Evolutionary conservation across 2,113 vertebrate genomes (phyloP).

Genomic region (Bostrychus sinensis): DNA sequence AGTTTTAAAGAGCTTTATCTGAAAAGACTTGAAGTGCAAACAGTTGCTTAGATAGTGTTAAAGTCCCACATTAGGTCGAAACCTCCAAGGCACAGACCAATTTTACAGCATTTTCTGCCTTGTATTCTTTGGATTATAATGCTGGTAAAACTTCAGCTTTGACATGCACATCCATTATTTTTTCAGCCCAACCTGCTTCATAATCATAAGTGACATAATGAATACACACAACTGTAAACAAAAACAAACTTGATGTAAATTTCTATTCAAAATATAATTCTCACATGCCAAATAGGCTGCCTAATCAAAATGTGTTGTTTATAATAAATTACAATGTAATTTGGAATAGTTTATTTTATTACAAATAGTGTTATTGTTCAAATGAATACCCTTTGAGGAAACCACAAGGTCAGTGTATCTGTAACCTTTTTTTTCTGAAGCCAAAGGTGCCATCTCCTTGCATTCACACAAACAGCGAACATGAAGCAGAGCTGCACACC

Average conservation of each 20-base stretch:
- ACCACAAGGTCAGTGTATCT: constrained; percentile 6
- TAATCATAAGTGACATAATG: too few relatives aligned
- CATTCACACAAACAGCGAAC: constrained; percentile 27
- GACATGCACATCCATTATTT: too few relatives aligned
- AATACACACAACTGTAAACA: too few relatives aligned
- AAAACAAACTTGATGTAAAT: too few relatives aligned
- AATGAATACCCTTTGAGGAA: background rate
- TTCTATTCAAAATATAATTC: too few relatives aligned
- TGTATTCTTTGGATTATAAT: background rate
- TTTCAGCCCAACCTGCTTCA: too few relatives aligned
- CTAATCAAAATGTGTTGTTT: too few relatives aligned
- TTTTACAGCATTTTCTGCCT: background rate
- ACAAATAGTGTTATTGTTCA: background rate
- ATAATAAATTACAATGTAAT: too few relatives aligned
- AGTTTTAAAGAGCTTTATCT: constrained; percentile 46
- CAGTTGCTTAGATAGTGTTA: constrained; percentile 45
- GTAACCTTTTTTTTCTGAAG: constrained; percentile 23
- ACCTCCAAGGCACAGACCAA: background rate
- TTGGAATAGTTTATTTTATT: too few relatives aligned
- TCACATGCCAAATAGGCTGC: too few relatives aligned
- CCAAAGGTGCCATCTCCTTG: constrained; percentile 50
- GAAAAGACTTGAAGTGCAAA: constrained; percentile 39
- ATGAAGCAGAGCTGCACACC: constrained; percentile 8
- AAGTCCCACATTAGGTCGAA: constrained; percentile 43
- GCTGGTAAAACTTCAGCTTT: background rate